Evolutionary conservation across 2,888 invertebrate species (phyloP).

Genomic region (Erynnis tages): DNA sequence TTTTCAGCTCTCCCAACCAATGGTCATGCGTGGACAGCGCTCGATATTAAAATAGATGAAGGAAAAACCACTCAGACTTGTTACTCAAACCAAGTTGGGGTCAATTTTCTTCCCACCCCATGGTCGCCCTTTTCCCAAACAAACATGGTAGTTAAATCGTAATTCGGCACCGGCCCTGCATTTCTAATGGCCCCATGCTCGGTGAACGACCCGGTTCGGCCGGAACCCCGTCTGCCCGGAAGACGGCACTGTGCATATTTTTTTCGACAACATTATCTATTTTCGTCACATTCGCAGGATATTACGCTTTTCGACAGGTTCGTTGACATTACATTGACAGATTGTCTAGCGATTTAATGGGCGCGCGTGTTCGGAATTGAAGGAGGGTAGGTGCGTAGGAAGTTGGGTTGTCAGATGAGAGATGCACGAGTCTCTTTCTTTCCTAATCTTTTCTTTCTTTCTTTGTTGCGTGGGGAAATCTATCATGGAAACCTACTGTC

Average conservation of each 20-base stretch:
- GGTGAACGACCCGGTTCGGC: conserved; percentile 55
- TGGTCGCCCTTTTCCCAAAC: not conserved
- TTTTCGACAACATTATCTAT: conserved; percentile 52
- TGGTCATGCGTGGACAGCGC: too few relatives aligned
- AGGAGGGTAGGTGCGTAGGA: not conserved
- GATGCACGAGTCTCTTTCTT: too few relatives aligned
- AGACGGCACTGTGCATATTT: conserved; percentile 65
- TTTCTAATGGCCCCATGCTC: conserved; percentile 50
- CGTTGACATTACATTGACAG: conserved; percentile 33
- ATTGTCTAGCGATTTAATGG: conserved; percentile 35
- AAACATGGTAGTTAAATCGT: conserved; percentile 53
- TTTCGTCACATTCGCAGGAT: conserved; percentile 71
- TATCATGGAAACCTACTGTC: too few relatives aligned
- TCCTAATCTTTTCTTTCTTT: too few relatives aligned
- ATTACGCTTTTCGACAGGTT: conserved; percentile 49
- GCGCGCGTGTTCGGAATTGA: conserved; percentile 22
- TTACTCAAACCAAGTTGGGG: too few relatives aligned
- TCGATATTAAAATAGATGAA: too few relatives aligned
- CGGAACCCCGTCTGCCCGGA: conserved; percentile 66
- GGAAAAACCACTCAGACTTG: too few relatives aligned
- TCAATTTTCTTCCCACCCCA: not conserved
- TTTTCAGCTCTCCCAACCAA: too few relatives aligned
- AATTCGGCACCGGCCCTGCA: conserved; percentile 60
- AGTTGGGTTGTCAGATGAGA: not conserved
- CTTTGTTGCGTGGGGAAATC: too few relatives aligned